phyloP scores from a whole-genome alignment of 2,113 vertebrate species.

The Lophius piscatorius region DNA sequence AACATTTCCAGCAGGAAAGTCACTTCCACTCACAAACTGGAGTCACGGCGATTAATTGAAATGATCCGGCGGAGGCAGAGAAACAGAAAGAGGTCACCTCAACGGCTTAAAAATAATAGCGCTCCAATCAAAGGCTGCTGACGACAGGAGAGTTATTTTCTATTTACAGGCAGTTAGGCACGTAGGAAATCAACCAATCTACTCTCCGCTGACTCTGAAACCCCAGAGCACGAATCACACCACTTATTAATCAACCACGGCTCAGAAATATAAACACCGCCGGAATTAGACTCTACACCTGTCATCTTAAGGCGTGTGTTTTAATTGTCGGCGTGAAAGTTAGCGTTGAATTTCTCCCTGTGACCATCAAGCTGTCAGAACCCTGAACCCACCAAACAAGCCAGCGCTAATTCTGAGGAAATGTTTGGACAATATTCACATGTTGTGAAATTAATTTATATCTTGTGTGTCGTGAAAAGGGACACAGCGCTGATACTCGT shows the following conservation, averaged over 20 bases:
- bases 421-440: too few species aligned
- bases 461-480: neutral
- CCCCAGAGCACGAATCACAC: slow-evolving; percentile 33
- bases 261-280: slow-evolving; percentile 46
- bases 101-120: slow-evolving; percentile 56
- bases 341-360: too few species aligned
- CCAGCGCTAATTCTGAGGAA: too few species aligned
- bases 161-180: slow-evolving; percentile 48
- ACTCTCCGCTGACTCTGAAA: slow-evolving; percentile 50
- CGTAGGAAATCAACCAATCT: slow-evolving; percentile 51
- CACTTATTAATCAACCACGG: slow-evolving; percentile 38
- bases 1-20: slow-evolving; percentile 36
- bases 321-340: too few species aligned
- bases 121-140: slow-evolving; percentile 24
- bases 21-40: slow-evolving; percentile 26
- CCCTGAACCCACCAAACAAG: too few species aligned
- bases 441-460: too few species aligned
- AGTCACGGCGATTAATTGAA: slow-evolving; percentile 57
- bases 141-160: slow-evolving; percentile 19
- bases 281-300: slow-evolving; percentile 55
- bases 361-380: too few species aligned
- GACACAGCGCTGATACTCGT: too few species aligned
- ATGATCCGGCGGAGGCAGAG: slow-evolving; percentile 45
- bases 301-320: too few species aligned
- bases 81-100: slow-evolving; percentile 50